These are phyloP conservation scores for Drosophila subpulchrella DNA, from an alignment of 1,140 invertebrate genomes.

Conservation along the genomic window DNA sequence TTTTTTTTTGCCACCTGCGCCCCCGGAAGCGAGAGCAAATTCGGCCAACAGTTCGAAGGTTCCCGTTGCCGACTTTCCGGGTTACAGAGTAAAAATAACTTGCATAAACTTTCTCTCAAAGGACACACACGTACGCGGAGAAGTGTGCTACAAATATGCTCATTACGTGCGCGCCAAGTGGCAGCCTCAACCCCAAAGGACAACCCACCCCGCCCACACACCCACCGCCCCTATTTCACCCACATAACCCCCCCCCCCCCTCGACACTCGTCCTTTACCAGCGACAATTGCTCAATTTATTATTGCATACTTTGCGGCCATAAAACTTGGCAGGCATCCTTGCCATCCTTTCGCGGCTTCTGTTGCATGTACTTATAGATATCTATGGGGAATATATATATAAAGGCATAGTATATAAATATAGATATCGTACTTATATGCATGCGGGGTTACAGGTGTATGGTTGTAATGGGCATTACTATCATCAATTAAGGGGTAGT, in stretches of 20 bases:
- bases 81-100: constrained; percentile 60
- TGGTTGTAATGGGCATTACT: background rate
- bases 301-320: constrained; percentile 79
- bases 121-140: constrained; percentile 67
- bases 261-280: constrained; percentile 18
- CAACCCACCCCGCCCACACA: background rate
- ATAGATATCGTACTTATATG: background rate
- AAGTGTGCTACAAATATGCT: constrained; percentile 82
- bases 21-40: constrained; percentile 31
- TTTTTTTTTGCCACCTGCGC: constrained; percentile 29
- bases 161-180: constrained; percentile 74
- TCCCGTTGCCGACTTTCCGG: constrained; percentile 1
- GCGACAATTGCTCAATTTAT: constrained; percentile 80
- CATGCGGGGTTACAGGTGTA: constrained; percentile 16
- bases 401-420: background rate
- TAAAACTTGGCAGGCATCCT: constrained; percentile 58
- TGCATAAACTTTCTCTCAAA: constrained; percentile 77
- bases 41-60: constrained; percentile 26
- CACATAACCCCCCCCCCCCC: too few species aligned
- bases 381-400: constrained; percentile 14
- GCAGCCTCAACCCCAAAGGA: constrained; percentile 21
- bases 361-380: constrained; percentile 43
- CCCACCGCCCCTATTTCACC: background rate
- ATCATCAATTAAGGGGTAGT: background rate
- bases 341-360: constrained; percentile 19